phyloP scores from a whole-genome alignment of 2,113 vertebrate species.

The Etia nguti region DNA sequence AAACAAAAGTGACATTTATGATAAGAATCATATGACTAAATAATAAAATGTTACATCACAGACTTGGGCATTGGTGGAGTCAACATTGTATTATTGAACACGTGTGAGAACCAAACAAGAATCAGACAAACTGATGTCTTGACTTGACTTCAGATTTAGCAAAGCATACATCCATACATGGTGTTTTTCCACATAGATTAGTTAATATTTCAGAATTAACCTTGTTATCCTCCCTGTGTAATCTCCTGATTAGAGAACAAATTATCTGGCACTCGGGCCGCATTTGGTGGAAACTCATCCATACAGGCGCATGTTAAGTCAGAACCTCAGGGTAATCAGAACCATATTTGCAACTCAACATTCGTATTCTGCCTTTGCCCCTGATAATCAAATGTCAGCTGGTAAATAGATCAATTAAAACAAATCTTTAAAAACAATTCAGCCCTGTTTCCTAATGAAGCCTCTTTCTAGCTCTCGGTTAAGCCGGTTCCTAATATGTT shows the following conservation, averaged over 20 bases:
- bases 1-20: background rate
- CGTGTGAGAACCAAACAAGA: background rate
- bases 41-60: background rate
- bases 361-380: conserved; percentile 4
- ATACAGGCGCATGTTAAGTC: background rate
- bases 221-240: conserved; percentile 24
- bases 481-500: background rate
- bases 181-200: conserved; percentile 16
- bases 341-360: background rate
- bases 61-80: background rate
- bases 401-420: conserved; percentile 31
- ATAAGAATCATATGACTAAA: background rate
- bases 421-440: conserved; percentile 19
- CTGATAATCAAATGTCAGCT: conserved; percentile 18
- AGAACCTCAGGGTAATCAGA: background rate
- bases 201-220: conserved; percentile 38
- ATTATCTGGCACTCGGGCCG: conserved; percentile 28
- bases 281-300: conserved; percentile 33
- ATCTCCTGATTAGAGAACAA: conserved; percentile 50
- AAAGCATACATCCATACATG: background rate
- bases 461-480: conserved; percentile 23
- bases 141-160: background rate
- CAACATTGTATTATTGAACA: background rate
- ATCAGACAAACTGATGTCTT: background rate
- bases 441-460: conserved; percentile 20